phyloP scores from a whole-genome alignment of 1,140 invertebrate genomes.

The Meloidogyne hapla region DNA sequence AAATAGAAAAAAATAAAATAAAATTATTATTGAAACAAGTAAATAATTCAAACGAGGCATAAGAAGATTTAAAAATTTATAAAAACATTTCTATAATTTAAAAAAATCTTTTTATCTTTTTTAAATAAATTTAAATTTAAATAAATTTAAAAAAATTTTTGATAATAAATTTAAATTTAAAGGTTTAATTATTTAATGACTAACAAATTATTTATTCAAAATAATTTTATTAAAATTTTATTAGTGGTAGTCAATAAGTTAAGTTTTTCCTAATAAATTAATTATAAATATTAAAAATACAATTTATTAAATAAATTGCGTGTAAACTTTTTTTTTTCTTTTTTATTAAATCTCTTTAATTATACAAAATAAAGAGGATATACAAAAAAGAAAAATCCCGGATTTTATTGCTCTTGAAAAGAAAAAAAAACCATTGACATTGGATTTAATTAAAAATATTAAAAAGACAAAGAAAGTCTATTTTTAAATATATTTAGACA shows the following conservation, averaged over 20 bases:
- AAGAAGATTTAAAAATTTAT: neutral
- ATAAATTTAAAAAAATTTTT: too few relatives aligned
- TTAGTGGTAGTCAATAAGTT: too few relatives aligned
- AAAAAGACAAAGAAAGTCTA: neutral
- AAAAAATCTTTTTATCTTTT: neutral
- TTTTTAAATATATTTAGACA: too few relatives aligned
- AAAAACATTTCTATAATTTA: neutral
- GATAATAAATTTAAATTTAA: too few relatives aligned
- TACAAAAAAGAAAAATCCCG: neutral
- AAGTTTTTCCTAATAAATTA: too few relatives aligned
- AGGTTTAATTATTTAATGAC: too few relatives aligned
- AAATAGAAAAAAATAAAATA: conserved; percentile 6
- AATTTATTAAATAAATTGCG: neutral
- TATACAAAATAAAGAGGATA: too few relatives aligned
- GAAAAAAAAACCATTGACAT: neutral
- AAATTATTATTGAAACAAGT: neutral
- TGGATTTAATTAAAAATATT: neutral
- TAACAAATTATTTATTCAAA: too few relatives aligned
- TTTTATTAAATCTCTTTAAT: neutral
- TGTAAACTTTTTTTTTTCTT: neutral
- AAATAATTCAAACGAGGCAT: neutral
- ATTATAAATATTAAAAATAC: too few relatives aligned
- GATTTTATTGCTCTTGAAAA: neutral
- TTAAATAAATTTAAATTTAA: too few relatives aligned
- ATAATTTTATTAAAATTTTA: too few relatives aligned